Percentiles rank a stretch among this genome's conserved stretches.
Conservation (phyloP, 92 coral and sea anemone species). For the Paragorgia papillata region DNA sequence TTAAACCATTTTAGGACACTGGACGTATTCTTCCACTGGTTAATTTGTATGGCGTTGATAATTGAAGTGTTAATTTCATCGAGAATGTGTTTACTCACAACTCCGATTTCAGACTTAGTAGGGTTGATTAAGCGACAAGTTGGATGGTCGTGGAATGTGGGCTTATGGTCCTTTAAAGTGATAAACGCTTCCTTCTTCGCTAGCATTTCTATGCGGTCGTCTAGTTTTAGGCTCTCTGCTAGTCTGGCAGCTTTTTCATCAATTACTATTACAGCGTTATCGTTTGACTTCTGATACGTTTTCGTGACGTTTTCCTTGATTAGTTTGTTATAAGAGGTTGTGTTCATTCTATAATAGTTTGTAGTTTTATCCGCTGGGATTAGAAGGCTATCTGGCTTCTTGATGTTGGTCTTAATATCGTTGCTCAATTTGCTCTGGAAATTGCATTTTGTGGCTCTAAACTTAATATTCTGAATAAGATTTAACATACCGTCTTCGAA, state of each 20-base stretch:
- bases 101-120: no score
- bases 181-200: conserved; percentile 56
- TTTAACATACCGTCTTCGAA: conserved; percentile 10
- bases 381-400: conserved; percentile 35
- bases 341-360: conserved; percentile 46
- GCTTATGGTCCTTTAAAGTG: conserved; percentile 63
- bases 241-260: conserved; percentile 7
- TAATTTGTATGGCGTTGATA: background rate
- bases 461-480: conserved; percentile 47
- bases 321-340: conserved; percentile 27
- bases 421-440: conserved; percentile 42
- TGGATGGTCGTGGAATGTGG: conserved; percentile 49
- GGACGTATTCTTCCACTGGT: conserved; percentile 39
- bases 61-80: conserved; percentile 11
- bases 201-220: conserved; percentile 50
- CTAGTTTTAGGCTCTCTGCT: conserved; percentile 37
- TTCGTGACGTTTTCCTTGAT: conserved; percentile 27
- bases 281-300: conserved; percentile 35
- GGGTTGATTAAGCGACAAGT: conserved; percentile 46
- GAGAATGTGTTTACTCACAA: conserved; percentile 36
- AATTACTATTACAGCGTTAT: background rate
- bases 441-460: conserved; percentile 42
- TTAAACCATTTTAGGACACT: conserved; percentile 45
- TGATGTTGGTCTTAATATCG: conserved; percentile 51
- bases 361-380: conserved; percentile 64